A percentile compares a stretch with the other conserved stretches of the same genome.
Conservation (phyloP, 2,888 invertebrate genomes). For the Hydrotaea diabolus region DNA sequence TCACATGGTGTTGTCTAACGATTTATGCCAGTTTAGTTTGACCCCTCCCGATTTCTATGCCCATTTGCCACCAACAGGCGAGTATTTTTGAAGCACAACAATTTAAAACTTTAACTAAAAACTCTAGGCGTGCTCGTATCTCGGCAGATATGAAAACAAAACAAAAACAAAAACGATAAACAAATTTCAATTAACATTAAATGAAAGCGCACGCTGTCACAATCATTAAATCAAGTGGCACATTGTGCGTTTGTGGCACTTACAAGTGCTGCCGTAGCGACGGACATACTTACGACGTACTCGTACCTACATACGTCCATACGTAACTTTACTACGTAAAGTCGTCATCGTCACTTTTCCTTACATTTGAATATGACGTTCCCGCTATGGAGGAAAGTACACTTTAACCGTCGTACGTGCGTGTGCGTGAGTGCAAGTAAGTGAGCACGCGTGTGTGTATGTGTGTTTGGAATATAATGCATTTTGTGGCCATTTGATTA, state of each 20-base stretch:
- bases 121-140: not conserved
- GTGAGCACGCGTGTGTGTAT: conserved; percentile 23
- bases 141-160: not conserved
- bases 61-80: not conserved
- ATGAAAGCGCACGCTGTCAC: conserved; percentile 68
- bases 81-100: conserved; percentile 6
- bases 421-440: conserved; percentile 19
- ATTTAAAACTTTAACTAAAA: conserved; percentile 5
- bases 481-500: conserved; percentile 64
- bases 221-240: conserved; percentile 64
- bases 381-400: conserved; percentile 31
- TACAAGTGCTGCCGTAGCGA: not conserved
- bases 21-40: not conserved
- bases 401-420: conserved; percentile 11
- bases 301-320: conserved; percentile 41
- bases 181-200: conserved; percentile 66
- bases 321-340: not conserved
- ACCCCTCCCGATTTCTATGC: not conserved
- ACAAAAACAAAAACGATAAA: conserved; percentile 32
- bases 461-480: conserved; percentile 46
- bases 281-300: too few species aligned
- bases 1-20: not conserved
- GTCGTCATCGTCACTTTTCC: not conserved
- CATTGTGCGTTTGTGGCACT: conserved; percentile 39
- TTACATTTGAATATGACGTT: not conserved